Base-by-base conservation (phyloP, 2,797 vertebrate genomes). In the Synanceia verrucosa region DNA sequence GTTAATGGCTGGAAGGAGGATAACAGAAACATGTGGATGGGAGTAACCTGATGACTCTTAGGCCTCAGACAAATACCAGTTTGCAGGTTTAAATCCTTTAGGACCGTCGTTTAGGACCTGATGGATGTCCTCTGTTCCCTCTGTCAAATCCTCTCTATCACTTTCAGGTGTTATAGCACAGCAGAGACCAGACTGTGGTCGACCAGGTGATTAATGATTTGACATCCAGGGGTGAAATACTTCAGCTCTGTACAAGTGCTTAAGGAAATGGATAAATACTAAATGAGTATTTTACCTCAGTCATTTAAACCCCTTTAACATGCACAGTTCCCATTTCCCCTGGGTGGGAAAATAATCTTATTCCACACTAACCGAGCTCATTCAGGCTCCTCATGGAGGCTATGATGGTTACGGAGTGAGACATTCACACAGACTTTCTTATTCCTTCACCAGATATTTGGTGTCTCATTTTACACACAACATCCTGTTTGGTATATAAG, bases 51-150 rank as follows among this genome's bases (percentile, higher is more conserved):
- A 76, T 23, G 60, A 63, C 33, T 81, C 11, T 21, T 23, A 62
- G 78, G 63, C 53, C 55, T 62, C 24, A 63, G 59, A 33, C 33
- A 24, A 33, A 56, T 3, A 64, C 37, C 43, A 39, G 58, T 65
- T 62, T 73, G 69, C 58, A 62, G 73, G 65, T 82, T 82, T 11
- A 74, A 75, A 73, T 78, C 70, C 57, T 62, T n/a, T n/a, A n/a
- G n/a, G n/a, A n/a, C n/a, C n/a, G n/a, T n/a, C n/a, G 44, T 76
- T 85, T 56, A 81, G 56, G 70, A 47, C 56, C 72, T 85, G 80
- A 85, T 83, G 69, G 69, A 82, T 87, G 75, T 44, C 63, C 37
- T 47, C 53, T 44, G 23, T 10, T 37, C 50, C 41, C 44, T 52
- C 64, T 34, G 65, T 65, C 55, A 65, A 65, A 80, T 62, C 74